Evolutionary conservation across 35 echinoderm and acorn worm genomes (phyloP).

Genomic region (Ophioderma brevispina): DNA sequence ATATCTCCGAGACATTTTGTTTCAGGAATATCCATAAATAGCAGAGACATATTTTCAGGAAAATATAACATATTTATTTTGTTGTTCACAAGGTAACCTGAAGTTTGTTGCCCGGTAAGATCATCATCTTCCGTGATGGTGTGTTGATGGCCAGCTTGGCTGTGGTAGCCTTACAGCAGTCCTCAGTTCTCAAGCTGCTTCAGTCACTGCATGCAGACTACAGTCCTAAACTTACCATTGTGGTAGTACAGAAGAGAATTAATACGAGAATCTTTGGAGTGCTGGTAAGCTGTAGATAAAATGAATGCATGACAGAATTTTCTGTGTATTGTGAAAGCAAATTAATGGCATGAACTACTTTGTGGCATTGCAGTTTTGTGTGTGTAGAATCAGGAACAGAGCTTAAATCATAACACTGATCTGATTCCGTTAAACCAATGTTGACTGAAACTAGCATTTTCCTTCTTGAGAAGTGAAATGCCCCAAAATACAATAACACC

Average conservation of each 20-base stretch:
- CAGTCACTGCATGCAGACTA: conserved; percentile 63
- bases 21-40: too few relatives aligned
- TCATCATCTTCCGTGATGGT: conserved; percentile 96
- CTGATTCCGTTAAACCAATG: too few relatives aligned
- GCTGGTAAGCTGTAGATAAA: conserved; percentile 39
- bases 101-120: conserved; percentile 72
- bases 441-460: too few relatives aligned
- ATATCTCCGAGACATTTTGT: too few relatives aligned
- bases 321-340: too few relatives aligned
- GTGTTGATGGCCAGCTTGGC: conserved; percentile 84
- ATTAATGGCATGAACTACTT: too few relatives aligned
- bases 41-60: neutral
- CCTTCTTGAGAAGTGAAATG: too few relatives aligned
- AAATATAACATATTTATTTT: neutral
- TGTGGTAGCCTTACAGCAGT: conserved; percentile 78
- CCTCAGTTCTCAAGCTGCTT: conserved; percentile 78
- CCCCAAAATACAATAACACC: too few relatives aligned
- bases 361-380: too few relatives aligned
- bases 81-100: conserved; percentile 75
- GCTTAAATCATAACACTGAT: too few relatives aligned
- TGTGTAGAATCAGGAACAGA: too few relatives aligned
- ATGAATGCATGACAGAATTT: neutral
- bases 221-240: conserved; percentile 73
- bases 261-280: conserved; percentile 91
- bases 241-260: conserved; percentile 98